phyloP scores from a whole-genome alignment of 2,888 invertebrate species.

The Torymus auratus region DNA sequence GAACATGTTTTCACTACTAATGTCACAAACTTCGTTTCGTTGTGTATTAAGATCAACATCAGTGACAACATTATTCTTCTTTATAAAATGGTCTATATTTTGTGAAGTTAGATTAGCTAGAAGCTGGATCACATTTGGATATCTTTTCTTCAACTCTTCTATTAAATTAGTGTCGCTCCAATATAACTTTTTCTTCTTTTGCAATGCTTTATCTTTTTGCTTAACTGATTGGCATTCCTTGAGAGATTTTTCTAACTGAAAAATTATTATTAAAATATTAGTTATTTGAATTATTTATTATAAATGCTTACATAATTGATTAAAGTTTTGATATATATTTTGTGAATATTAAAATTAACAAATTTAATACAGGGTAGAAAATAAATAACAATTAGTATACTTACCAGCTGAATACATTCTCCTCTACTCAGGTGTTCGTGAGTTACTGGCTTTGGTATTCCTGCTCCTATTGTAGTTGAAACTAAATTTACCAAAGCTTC shows the following conservation, averaged over 20 bases:
- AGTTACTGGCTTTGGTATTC: conserved; percentile 60
- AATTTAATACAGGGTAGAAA: too few species aligned
- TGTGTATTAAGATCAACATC: conserved; percentile 32
- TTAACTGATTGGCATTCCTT: conserved; percentile 62
- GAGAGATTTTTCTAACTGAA: conserved; percentile 66
- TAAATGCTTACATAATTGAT: neutral
- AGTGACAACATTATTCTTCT: conserved; percentile 63
- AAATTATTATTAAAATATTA: conserved; percentile 55
- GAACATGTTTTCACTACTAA: conserved; percentile 10
- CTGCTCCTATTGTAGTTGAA: conserved; percentile 66
- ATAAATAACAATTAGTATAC: conserved; percentile 31
- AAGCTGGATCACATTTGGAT: conserved; percentile 61
- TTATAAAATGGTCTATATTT: conserved; percentile 63
- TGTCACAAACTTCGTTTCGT: conserved; percentile 22
- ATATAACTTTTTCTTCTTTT: conserved; percentile 32
- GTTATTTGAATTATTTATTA: conserved; percentile 63
- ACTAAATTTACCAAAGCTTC: conserved; percentile 73
- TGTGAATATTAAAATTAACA: too few species aligned
- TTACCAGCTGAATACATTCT: conserved; percentile 67
- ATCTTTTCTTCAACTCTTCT: conserved; percentile 56
- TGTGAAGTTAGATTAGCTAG: conserved; percentile 59
- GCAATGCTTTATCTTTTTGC: conserved; percentile 37
- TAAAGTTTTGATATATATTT: too few species aligned
- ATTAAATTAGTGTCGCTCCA: conserved; percentile 4
- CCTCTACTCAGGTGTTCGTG: conserved; percentile 59